These are phyloP conservation scores for Pitangus sulphuratus DNA, from an alignment of 2,797 vertebrate genomes.

Conservation along the genomic window DNA sequence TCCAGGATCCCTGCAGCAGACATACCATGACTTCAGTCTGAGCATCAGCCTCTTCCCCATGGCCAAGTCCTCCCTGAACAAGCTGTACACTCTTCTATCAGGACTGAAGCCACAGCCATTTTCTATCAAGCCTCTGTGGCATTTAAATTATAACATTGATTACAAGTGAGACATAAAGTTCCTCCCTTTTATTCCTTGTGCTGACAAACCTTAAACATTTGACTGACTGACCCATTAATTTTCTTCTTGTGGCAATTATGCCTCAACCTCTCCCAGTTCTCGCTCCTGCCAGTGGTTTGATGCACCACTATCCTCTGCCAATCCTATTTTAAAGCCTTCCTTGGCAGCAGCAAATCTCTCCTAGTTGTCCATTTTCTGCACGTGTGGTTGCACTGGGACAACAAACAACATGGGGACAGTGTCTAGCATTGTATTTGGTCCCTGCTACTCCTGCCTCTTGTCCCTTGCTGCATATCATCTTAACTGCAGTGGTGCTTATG, in stretches of 20 bases:
- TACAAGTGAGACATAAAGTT: not conserved
- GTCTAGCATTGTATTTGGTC: not conserved
- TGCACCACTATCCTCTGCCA: not conserved
- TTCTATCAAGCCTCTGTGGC: not conserved
- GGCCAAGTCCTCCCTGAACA: not conserved
- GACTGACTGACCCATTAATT: not conserved
- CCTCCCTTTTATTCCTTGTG: not conserved
- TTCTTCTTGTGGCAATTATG: not conserved
- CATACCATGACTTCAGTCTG: rapidly evolving
- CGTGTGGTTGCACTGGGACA: not conserved
- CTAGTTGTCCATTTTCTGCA: rapidly evolving
- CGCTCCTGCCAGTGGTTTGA: not conserved
- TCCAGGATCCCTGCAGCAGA: not conserved
- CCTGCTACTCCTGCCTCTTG: not conserved
- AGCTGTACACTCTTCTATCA: not conserved
- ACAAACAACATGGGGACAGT: rapidly evolving
- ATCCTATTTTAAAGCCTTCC: not conserved
- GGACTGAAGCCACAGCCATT: not conserved
- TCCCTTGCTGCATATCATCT: not conserved
- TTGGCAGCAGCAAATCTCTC: not conserved
- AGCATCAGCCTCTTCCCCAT: not conserved
- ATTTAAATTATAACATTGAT: not conserved
- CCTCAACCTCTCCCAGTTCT: not conserved
- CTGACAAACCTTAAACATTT: not conserved
- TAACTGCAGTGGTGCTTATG: not conserved